A percentile compares a stretch with the other conserved stretches of the same genome.
Evolutionary conservation across 2,113 vertebrate genomes (phyloP).

Genomic region (Calyptomena viridis): DNA sequence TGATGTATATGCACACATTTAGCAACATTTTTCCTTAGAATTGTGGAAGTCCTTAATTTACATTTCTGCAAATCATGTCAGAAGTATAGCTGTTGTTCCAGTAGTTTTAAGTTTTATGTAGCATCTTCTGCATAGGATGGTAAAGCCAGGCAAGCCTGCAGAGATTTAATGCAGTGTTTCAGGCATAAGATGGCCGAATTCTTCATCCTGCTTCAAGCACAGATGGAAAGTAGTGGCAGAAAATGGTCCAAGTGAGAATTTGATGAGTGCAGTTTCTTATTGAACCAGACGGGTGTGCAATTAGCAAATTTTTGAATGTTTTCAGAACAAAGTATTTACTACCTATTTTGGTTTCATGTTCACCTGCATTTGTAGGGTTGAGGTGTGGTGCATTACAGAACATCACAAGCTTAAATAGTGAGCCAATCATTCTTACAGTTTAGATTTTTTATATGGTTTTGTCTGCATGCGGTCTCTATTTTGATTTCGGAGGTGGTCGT

Average conservation of each 20-base stretch:
- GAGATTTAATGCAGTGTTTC: neutral
- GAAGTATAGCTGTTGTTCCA: neutral
- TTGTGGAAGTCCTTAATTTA: neutral
- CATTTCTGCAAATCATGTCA: neutral
- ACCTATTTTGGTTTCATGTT: neutral
- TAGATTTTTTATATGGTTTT: neutral
- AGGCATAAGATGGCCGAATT: neutral
- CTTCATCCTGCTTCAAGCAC: neutral
- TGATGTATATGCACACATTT: neutral
- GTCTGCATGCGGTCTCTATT: neutral
- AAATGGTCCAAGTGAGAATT: neutral
- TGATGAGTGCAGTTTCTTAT: constrained; percentile 18
- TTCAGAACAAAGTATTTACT: neutral
- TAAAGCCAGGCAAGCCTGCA: neutral
- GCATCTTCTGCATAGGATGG: neutral
- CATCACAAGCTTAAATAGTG: neutral
- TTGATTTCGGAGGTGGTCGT: neutral
- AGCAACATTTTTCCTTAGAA: neutral
- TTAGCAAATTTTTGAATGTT: constrained; percentile 2
- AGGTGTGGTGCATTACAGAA: neutral
- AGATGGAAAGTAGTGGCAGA: neutral
- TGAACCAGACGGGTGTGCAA: constrained; percentile 55
- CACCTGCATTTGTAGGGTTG: neutral
- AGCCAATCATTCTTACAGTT: neutral
- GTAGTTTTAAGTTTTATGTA: neutral